Evolutionary conservation across 2,888 invertebrate genomes (phyloP), one percentile per base, ranked within the genome.

Genomic region (Catocala fraxini): DNA sequence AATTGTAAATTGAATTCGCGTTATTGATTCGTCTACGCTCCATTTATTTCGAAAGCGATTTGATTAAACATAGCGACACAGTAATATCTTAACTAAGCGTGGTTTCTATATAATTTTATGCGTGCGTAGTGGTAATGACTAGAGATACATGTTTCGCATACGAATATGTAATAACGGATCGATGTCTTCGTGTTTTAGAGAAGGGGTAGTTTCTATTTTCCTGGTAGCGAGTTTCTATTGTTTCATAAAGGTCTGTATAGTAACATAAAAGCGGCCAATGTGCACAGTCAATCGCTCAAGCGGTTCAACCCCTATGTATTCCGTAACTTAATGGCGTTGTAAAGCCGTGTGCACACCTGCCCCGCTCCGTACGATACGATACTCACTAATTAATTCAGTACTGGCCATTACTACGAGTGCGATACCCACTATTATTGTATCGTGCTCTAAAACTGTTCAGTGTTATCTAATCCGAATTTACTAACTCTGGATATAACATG

Each of bases 1-100:
- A 90, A 90, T 89, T 89, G 90, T 90, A 92, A 93, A 93, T 93
- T 92, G 92, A 93, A 93, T 93, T 89, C 86, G 79, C 86, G 87
- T 86, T 91, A 91, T 90, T 90, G 88, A 91, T 92, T 91, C 85
- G 86, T 89, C 88, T 86, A 82, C 86, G 89, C 87, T 89, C 87
- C 88, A 90, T 92, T 92, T 91, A 88, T 90, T 90, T 82, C 84
- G 82, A 86, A 88, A 89, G 88, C 88, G 85, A 90, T 90, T 92
- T 89, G 89, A 92, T 90, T 90, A 89, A 89, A 84, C 81, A 81
- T 80, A 80, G 81, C 81, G 82, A 85, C 85, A 84, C 75, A 73
- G 84, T 85, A 87, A 82, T 86, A 82, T 87, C 83, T 87, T 80
- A 81, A 83, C 82, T 85, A 82, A 84, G 82, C 86, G 84, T 83